Percentiles rank a stretch among this genome's conserved stretches.
Evolutionary conservation across 2,888 invertebrate species (phyloP).

Genomic region (Tetragonula carbonaria): DNA sequence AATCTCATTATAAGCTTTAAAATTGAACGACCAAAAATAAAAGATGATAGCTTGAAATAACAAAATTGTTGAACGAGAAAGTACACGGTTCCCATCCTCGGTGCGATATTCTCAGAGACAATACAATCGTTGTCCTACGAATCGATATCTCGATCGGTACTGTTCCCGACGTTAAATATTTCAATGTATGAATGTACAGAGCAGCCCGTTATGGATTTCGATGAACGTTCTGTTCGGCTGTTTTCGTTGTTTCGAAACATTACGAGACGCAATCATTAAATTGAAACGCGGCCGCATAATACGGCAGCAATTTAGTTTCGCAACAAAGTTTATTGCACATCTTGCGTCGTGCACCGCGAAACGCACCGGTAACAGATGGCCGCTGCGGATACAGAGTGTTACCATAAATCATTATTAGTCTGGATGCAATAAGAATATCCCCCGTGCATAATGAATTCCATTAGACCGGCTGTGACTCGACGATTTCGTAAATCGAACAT

Average conservation of each 20-base stretch:
- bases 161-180: constrained; percentile 1
- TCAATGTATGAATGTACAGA: background rate
- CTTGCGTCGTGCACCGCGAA: constrained; percentile 39
- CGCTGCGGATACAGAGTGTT: constrained; percentile 34
- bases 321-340: constrained; percentile 47
- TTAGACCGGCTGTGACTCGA: constrained; percentile 7
- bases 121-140: background rate
- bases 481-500: constrained; percentile 23
- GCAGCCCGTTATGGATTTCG: constrained; percentile 22
- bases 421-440: constrained; percentile 26
- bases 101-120: background rate
- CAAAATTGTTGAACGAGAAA: background rate
- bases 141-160: background rate
- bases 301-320: constrained; percentile 42
- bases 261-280: constrained; percentile 41
- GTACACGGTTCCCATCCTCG: background rate
- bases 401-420: constrained; percentile 46
- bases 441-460: constrained; percentile 10
- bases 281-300: constrained; percentile 39
- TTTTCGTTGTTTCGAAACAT: constrained; percentile 35
- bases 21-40: background rate
- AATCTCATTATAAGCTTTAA: no score
- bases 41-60: background rate
- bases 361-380: constrained; percentile 41
- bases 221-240: constrained; percentile 10